A percentile compares a stretch with the other conserved stretches of the same genome.
Conservation (phyloP, 2,888 invertebrate species). For the Meganola albula region DNA sequence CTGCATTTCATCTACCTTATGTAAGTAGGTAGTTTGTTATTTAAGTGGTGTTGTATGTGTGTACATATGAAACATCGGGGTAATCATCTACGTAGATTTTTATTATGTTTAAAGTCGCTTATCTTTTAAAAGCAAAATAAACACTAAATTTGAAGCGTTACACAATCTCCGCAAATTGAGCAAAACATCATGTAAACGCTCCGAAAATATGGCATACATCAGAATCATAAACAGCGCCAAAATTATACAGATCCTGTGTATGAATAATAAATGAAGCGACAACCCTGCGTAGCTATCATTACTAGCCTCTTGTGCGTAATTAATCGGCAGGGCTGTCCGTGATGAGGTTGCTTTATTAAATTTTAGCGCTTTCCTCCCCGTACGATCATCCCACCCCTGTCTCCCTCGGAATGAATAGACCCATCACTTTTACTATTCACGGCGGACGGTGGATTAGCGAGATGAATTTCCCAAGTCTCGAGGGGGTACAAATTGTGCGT, state of each 20-base stretch:
- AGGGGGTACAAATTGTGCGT: constrained; percentile 57
- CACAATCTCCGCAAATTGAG: too few relatives aligned
- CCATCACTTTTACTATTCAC: constrained; percentile 77
- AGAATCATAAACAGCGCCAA: constrained; percentile 24
- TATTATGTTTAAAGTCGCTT: too few relatives aligned
- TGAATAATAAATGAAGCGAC: constrained; percentile 52
- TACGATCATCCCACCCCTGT: constrained; percentile 18
- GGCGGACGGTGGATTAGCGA: constrained; percentile 64
- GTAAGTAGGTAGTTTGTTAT: background rate
- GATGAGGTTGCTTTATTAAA: constrained; percentile 69
- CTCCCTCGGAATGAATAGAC: constrained; percentile 60
- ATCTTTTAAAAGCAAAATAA: too few relatives aligned
- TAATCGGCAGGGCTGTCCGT: constrained; percentile 67
- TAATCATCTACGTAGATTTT: too few relatives aligned
- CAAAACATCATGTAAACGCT: too few relatives aligned
- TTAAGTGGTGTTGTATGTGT: background rate
- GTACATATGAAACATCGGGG: too few relatives aligned
- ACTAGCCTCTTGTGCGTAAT: constrained; percentile 70
- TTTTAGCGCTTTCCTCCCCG: constrained; percentile 67
- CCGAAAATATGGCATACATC: constrained; percentile 10
- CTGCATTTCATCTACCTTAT: constrained; percentile 12
- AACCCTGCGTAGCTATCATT: constrained; percentile 53
- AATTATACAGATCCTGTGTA: constrained; percentile 30
- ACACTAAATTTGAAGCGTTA: too few relatives aligned
- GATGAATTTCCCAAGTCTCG: constrained; percentile 69